Evolutionary conservation across 2,113 vertebrate genomes (phyloP), one percentile per base, ranked within the genome.

Genomic region (Plotosus lineatus): DNA sequence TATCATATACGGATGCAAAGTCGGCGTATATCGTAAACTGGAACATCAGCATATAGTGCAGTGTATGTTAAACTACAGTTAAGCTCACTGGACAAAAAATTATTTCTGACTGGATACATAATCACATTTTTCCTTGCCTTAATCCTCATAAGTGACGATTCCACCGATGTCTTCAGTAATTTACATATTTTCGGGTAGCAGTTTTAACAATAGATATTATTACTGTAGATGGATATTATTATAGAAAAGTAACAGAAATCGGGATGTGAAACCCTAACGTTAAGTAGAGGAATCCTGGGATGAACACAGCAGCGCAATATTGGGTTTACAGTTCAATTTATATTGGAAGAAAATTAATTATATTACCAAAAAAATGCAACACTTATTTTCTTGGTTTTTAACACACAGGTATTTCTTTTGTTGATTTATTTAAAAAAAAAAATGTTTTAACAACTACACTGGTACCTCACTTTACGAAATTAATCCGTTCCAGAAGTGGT

Each of bases 81-180:
- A 69, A 69, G 40, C 65, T 69, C 65, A 66, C 40, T 69, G 65
- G 65, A 69, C 65, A 69, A 69, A 69, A 38, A 15, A 8, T 42
- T 44, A 42, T 51, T 51, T 33, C 31, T n/a, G n/a, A n/a, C 15
- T 17, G 33, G 19, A 63, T 63, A 19, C 31, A 3, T 3, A 15
- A 63, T 17, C 6, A 31, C 26, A 31, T 14, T 31, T 31, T 5
- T 2, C n/a, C n/a, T n/a, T n/a, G n/a, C 12, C 12, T 31, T 60
- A 4, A 21, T 63, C 19, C 33, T 66, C 12, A 31, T 65, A 40
- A 65, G 36, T 23, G 31, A 33, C 2, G 6, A 58, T 26, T 58
- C 26, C 4, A 14, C 11, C 56, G 28, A 3, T 26, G 10, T n/a
- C 26, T 26, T 56, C 3, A 26, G 53, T 56, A 11, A 56, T 26